These are phyloP conservation scores for Pseudomyrmex dendroicus DNA, from an alignment of 1,140 invertebrate genomes.

Conservation along the genomic window DNA sequence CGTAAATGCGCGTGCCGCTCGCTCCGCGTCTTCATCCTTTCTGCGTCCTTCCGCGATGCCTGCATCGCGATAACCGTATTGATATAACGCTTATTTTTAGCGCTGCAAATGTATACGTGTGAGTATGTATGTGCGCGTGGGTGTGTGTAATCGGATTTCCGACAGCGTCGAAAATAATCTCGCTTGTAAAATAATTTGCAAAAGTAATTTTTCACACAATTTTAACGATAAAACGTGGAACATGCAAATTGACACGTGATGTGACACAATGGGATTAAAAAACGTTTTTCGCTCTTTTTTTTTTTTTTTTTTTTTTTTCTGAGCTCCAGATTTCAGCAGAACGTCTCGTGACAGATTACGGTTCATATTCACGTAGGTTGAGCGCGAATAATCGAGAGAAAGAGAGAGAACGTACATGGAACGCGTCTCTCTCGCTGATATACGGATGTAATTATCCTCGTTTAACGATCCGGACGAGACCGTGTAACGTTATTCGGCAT, in stretches of 20 bases:
- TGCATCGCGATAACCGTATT: not conserved
- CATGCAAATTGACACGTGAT: not conserved
- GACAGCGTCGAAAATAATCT: no score
- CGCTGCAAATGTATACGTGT: not conserved
- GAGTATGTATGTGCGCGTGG: no score
- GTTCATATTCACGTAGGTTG: constrained; percentile 18
- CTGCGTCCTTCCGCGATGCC: constrained; percentile 1
- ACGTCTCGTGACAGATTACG: constrained; percentile 30
- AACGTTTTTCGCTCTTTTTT: not conserved
- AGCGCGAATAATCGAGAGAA: constrained; percentile 32
- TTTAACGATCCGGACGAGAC: constrained; percentile 64
- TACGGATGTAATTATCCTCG: constrained; percentile 68
- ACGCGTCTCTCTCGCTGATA: constrained; percentile 53
- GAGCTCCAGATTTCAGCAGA: not conserved
- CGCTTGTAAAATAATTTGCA: no score
- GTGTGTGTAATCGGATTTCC: no score
- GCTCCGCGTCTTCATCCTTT: constrained; percentile 43
- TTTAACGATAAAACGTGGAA: not conserved
- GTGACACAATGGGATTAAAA: not conserved
- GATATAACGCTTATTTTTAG: not conserved
- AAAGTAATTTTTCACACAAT: no score
- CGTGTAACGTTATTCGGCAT: constrained; percentile 54
- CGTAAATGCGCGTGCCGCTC: constrained; percentile 50
- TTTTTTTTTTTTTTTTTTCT: not conserved
- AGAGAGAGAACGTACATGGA: constrained; percentile 14